Base-by-base conservation (phyloP, 2,888 invertebrate genomes). In the Steromphala cineraria region DNA sequence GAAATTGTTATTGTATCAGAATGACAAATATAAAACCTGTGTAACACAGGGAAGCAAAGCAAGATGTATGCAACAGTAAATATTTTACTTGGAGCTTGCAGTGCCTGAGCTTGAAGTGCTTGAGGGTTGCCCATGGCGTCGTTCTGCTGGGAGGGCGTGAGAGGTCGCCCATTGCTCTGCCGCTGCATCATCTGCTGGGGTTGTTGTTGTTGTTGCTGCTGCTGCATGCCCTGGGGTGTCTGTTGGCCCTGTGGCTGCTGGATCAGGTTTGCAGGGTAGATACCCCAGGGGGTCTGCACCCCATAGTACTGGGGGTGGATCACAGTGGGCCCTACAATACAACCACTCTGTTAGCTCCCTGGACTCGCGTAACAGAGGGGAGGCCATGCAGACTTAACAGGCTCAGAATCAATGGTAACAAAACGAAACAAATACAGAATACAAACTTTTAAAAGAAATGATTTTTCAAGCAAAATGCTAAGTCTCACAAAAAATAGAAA, bases 241-340 rank as follows among this genome's bases (percentile, higher is more conserved):
- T 89, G 89, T 80, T 90, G 91, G 0, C 90, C 90, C 80, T 89
- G 89, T 19, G 78, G 78, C 76, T 89, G 87, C 55, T 89, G 92
- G 53, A 92, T 90, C 78, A 93, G 88, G 76, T 92, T 92, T 71
- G 96, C 96, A 62, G 98, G 97, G 94, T 98, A 98, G 91, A 98
- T 97, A 87, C 96, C 96, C 97, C 98, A 98, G 46, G 98, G 98
- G 76, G 96, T 96, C 89, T 92, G 93, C 87, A 98, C 96, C 81
- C 97, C 97, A 94, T 98, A 98, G 95, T 98, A 98, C 91, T 97
- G 98, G 78, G 97, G 97, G 90, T 98, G 94, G 80, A 94, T 92
- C 75, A 95, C 95, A 31, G 95, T 94, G 8, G 90, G 91, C 79
- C 91, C 91, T 91, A 75, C 67, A 77, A 53, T n/a, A 62, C 46